Evolutionary conservation across 2,113 vertebrate species (phyloP).

Genomic region (Anoplopoma fimbria): DNA sequence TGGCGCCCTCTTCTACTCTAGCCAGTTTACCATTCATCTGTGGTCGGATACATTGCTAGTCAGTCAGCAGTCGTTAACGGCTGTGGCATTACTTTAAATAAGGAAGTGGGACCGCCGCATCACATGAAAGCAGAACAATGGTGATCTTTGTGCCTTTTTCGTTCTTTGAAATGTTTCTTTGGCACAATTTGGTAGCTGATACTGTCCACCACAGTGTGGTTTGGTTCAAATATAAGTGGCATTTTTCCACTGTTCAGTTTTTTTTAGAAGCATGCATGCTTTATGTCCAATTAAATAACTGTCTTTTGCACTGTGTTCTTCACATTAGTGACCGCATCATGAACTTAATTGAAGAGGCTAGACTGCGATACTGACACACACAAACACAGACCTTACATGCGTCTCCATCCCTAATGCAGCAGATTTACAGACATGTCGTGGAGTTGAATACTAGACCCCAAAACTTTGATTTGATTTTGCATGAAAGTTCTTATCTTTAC

Average conservation of each 20-base stretch:
- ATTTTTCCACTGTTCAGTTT: slow-evolving; percentile 2
- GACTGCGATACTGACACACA: background rate
- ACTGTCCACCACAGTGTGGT: background rate
- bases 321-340: background rate
- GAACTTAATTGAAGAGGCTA: background rate
- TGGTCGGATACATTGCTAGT: slow-evolving; percentile 55
- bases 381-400: background rate
- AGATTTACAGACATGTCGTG: background rate
- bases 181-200: slow-evolving; percentile 31
- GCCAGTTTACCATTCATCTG: slow-evolving; percentile 63
- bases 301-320: background rate
- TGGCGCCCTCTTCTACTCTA: slow-evolving; percentile 42
- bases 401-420: background rate
- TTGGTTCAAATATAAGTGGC: background rate
- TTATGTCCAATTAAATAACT: background rate
- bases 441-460: background rate
- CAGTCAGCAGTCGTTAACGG: slow-evolving; percentile 61
- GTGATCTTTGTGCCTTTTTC: slow-evolving; percentile 63
- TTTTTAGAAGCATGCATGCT: background rate
- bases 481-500: background rate
- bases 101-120: slow-evolving; percentile 67
- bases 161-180: slow-evolving; percentile 57
- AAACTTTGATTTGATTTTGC: background rate
- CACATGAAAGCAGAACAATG: slow-evolving; percentile 75
- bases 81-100: slow-evolving; percentile 66